A percentile compares a stretch with the other conserved stretches of the same genome.
These are phyloP conservation scores for Anguilla rostrata DNA, from an alignment of 2,113 vertebrate species.

Conservation along the genomic window DNA sequence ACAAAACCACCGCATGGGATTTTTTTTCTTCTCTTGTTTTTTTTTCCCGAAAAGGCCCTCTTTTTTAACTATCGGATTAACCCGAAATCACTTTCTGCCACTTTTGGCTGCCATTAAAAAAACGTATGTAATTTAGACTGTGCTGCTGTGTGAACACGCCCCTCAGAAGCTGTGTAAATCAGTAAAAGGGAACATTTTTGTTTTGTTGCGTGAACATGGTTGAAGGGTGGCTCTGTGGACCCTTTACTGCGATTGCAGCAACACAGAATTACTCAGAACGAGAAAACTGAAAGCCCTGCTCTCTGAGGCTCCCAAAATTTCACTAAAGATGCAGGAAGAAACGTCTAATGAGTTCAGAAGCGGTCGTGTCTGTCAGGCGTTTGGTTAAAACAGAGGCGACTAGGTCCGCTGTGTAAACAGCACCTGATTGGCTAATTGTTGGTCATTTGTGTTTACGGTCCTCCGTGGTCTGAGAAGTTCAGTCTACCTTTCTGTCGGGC, in stretches of 20 bases:
- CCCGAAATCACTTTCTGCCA: conserved; percentile 69
- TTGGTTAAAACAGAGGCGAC: not conserved
- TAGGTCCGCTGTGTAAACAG: not conserved
- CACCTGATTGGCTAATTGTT: conserved; percentile 24
- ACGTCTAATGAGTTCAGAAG: not conserved
- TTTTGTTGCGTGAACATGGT: not conserved
- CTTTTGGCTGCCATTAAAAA: conserved; percentile 51
- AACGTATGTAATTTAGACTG: not conserved
- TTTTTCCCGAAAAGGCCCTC: conserved; percentile 61
- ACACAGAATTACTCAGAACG: not conserved
- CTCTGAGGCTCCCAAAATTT: not conserved
- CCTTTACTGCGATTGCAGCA: not conserved
- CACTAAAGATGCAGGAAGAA: not conserved
- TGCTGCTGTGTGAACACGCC: not conserved
- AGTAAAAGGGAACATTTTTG: not conserved
- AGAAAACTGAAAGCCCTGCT: not conserved
- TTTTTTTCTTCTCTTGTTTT: conserved; percentile 67
- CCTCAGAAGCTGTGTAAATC: not conserved
- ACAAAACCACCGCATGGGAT: conserved; percentile 91
- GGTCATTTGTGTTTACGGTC: conserved; percentile 52
- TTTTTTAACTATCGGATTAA: conserved; percentile 72
- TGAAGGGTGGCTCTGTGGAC: not conserved
- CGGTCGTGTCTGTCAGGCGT: not conserved
- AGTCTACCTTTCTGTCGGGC: conserved; percentile 60
- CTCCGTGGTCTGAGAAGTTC: conserved; percentile 60